Evolutionary conservation across 1,140 invertebrate genomes (phyloP).

Genomic region (Matsumurasca onukii): DNA sequence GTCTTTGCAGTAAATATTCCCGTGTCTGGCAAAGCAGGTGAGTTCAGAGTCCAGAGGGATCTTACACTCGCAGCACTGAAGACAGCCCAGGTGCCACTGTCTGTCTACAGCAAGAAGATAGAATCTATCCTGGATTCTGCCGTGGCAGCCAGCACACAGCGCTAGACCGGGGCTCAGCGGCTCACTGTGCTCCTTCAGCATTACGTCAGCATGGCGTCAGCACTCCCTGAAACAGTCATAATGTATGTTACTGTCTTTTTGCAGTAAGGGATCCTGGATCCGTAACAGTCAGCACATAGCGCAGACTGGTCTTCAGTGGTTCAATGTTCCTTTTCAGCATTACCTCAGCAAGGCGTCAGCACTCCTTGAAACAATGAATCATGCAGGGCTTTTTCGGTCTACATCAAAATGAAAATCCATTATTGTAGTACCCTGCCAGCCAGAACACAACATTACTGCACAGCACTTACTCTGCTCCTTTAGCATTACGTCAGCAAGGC

Average conservation of each 20-base stretch:
- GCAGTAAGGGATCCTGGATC: not conserved
- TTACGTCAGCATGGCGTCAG: not conserved
- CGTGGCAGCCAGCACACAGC: constrained; percentile 59
- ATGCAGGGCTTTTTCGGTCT: too few species aligned
- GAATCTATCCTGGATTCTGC: constrained; percentile 62
- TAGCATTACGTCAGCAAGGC: not conserved
- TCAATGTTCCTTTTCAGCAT: constrained; percentile 17
- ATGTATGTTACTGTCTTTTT: not conserved
- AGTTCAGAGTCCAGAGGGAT: constrained; percentile 80
- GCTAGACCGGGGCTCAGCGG: constrained; percentile 30
- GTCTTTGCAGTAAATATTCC: constrained; percentile 92
- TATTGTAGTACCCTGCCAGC: too few species aligned
- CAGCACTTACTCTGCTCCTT: constrained; percentile 1
- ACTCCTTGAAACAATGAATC: too few species aligned
- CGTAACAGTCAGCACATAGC: not conserved
- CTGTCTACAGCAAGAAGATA: constrained; percentile 86
- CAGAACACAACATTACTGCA: too few species aligned
- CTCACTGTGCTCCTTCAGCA: constrained; percentile 23
- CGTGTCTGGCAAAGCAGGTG: constrained; percentile 87
- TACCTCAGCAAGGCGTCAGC: constrained; percentile 4
- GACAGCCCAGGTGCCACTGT: constrained; percentile 85
- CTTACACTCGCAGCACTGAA: constrained; percentile 85
- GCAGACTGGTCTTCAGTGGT: not conserved
- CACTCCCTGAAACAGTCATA: not conserved
- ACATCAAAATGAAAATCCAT: too few species aligned